phyloP scores from a whole-genome alignment of 2,888 invertebrate genomes.

The Melanotus villosus region DNA sequence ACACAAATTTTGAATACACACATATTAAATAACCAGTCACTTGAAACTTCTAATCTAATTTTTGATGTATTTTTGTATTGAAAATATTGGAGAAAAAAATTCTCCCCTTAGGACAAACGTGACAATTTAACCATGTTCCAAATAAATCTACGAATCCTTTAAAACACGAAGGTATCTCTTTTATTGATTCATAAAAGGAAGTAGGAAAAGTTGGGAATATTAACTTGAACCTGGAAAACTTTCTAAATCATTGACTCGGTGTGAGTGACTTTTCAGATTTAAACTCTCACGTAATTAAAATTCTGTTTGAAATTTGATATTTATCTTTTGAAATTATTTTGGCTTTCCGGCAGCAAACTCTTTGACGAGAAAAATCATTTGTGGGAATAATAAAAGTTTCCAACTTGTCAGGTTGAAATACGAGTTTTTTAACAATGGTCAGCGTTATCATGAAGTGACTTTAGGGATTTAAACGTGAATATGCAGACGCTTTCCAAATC shows the following conservation, averaged over 20 bases:
- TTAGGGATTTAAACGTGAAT: conserved; percentile 5
- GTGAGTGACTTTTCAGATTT: background rate
- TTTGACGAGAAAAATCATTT: background rate
- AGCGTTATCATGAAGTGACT: background rate
- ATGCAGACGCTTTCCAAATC: conserved; percentile 11
- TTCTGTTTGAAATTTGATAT: background rate
- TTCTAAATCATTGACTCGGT: background rate
- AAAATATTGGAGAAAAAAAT: no score
- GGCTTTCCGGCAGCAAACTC: background rate
- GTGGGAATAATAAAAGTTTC: background rate
- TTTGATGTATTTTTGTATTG: no score
- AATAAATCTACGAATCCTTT: no score
- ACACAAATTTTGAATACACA: no score
- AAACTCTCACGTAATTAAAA: background rate
- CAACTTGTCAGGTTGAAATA: background rate
- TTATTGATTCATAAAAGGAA: background rate
- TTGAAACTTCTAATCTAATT: no score
- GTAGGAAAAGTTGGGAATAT: background rate
- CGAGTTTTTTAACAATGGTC: background rate
- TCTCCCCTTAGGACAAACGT: no score
- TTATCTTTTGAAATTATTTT: background rate
- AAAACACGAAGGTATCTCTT: no score
- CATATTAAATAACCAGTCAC: no score
- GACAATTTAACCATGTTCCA: no score
- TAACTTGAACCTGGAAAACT: no score